Evolutionary conservation across 2,797 vertebrate genomes (phyloP), one percentile per base, ranked within the genome.

Genomic region (Molossus alvarezi): DNA sequence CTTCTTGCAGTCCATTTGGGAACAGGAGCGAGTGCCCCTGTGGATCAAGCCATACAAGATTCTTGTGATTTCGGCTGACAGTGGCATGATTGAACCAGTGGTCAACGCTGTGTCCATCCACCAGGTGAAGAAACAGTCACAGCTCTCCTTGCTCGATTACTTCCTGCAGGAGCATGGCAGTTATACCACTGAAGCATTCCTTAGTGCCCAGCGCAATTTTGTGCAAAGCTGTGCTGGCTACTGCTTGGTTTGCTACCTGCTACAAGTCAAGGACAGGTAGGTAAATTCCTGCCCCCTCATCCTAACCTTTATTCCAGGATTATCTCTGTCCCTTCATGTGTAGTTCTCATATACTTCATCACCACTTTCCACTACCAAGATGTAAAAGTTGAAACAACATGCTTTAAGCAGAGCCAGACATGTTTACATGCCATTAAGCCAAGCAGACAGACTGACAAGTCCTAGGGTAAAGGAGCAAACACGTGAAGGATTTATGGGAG

Each of bases 11-110:
- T 98, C 98, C 0, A 99, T 99, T 97, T 99, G 99, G 99, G 99
- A 99, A 93, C 99, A 99, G 97, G 99, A 99, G 93, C 99, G 99
- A 0, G 99, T 99, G 0, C 99, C 99, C 0, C 98, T 99, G 5
- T 99, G 99, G 99, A 99, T 99, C 94, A 99, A 99, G 85, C 99
- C 99, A 21, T 99, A 99, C 93, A 99, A 99, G 98, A 99, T 99
- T 98, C 98, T 99, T 94, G 99, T 99, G 93, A 98, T 99, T 98
- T 99, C 99, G 0, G 99, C 99, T 0, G 99, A 99, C 98, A 99
- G 99, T 5, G 99, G 99, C 37, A 99, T 99, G 99, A 99, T 99
- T 5, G 99, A 99, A 98, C 99, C 99, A 0, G 99, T 99, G 80
- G 98, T 99, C 81, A 99, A 99, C 1, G 99, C 99, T 0, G 99